Evolutionary conservation across 2,888 invertebrate genomes (phyloP), one percentile per base, ranked within the genome.

Genomic region (Alviniconcha strummeri): DNA sequence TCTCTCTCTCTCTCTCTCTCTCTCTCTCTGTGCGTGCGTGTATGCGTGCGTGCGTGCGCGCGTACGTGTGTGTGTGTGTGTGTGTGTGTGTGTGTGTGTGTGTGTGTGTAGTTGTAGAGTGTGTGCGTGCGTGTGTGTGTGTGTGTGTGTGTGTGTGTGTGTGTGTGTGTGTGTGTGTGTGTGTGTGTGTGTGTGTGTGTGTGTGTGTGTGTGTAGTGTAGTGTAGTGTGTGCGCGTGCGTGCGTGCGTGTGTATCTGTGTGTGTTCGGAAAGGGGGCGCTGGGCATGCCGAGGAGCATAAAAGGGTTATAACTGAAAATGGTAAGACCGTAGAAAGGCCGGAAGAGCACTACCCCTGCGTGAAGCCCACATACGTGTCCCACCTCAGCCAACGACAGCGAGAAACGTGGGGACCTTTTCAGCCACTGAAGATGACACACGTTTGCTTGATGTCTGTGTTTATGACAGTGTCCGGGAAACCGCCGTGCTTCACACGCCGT

Each of bases 1-100:
- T 69, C 69, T 69, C 52, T 77, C 77, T 77, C 56, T 77, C 57
- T 77, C 17, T 77, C 57, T 56, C 4, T 64, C 78, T 60, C 17
- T 78, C 8, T 64, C 8, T 60, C 4, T 78, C 1, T 9, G 4
- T 78, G 54, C 19, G 36, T 11, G 11, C 55, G 56, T 56, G 17
- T 56, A 1, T 77, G 36, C 36, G 36, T 3, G 36, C 17, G 17
- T 4, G 13, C 15, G 11, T 54, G 57, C 15, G 52, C 11, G 67
- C 17, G 64, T 36, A 17, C 9, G 54, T 80, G 69, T 80, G 67
- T 69, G 67, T 80, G 67, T 80, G 54, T 69, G 67, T 67, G 67
- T 52, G 67, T 52, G 80, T 69, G 60, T 19, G 77, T 55, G 77
- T n/a, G 57, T 13, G 57, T 5, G 77, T 55, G 77, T 78, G 57